Conservation (phyloP, 2,797 vertebrate genomes). For the Avahi laniger region DNA sequence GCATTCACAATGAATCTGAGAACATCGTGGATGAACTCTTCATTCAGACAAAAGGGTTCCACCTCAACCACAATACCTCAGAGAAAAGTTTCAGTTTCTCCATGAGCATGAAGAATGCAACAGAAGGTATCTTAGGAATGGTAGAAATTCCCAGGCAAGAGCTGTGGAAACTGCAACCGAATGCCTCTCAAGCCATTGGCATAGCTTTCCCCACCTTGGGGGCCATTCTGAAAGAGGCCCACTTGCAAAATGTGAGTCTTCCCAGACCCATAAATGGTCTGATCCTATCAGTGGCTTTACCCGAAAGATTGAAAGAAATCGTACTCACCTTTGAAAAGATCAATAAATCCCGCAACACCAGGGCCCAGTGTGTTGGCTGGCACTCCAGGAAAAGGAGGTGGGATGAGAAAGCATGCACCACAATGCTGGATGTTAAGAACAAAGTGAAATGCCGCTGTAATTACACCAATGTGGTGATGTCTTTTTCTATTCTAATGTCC, state of each 20-base stretch:
- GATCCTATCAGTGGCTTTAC: constrained; percentile 78
- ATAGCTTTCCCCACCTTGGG: constrained; percentile 79
- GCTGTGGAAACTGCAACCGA: constrained; percentile 57
- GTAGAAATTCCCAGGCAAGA: constrained; percentile 77
- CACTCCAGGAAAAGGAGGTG: constrained; percentile 72
- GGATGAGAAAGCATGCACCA: constrained; percentile 61
- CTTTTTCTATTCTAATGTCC: constrained; percentile 86
- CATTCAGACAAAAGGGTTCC: constrained; percentile 80
- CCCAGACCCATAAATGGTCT: constrained; percentile 71
- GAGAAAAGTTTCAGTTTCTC: constrained; percentile 76
- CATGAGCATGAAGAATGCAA: constrained; percentile 23
- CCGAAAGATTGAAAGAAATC: constrained; percentile 64
- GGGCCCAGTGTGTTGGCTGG: constrained; percentile 82
- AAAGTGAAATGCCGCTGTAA: constrained; percentile 75
- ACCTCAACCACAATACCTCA: constrained; percentile 59
- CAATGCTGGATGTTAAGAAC: accelerated
- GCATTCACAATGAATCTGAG: constrained; percentile 51
- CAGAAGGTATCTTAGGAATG: constrained; percentile 28
- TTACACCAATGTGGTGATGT: constrained; percentile 42
- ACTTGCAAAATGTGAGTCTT: not conserved
- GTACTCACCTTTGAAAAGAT: constrained; percentile 81
- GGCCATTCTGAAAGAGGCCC: constrained; percentile 70
- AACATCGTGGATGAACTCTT: constrained; percentile 75
- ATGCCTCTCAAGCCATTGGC: constrained; percentile 71
- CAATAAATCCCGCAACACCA: constrained; percentile 40